Percentiles rank a stretch among this genome's conserved stretches.
phyloP scores from a whole-genome alignment of 30 jellyfish, hydroid and myxozoan species.

The Clytia hemisphaerica region DNA sequence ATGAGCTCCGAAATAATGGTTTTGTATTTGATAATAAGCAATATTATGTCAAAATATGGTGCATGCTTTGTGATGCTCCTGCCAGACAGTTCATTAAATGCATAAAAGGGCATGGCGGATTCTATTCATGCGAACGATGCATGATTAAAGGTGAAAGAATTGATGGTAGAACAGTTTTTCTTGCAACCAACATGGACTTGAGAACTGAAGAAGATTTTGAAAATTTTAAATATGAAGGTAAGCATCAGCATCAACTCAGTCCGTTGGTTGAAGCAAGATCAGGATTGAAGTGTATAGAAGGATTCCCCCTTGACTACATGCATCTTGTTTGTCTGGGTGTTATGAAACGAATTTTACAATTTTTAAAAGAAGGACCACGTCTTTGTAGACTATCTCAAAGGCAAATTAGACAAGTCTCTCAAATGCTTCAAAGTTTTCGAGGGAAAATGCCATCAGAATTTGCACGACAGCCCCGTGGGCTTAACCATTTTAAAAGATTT shows the following conservation, averaged over 20 bases:
- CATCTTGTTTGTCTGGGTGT: conserved; percentile 51
- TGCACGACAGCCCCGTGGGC: conserved; percentile 53
- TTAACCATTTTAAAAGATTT: conserved; percentile 34
- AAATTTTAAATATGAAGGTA: no score
- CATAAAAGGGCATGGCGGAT: conserved; percentile 28
- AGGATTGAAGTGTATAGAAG: conserved; percentile 15
- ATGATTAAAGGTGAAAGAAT: conserved; percentile 28
- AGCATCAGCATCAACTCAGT: conserved; percentile 5
- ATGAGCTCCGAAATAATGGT: no score
- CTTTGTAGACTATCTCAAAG: conserved; percentile 19
- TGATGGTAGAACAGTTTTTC: conserved; percentile 9
- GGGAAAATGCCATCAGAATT: conserved; percentile 40
- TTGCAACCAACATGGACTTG: no score
- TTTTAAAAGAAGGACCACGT: conserved; percentile 23
- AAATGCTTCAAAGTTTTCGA: not conserved
- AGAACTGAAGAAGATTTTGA: no score
- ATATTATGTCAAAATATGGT: no score
- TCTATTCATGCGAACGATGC: conserved; percentile 53
- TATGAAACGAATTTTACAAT: conserved; percentile 5
- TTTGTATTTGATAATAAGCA: no score
- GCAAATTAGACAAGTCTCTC: conserved; percentile 27
- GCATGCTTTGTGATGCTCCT: conserved; percentile 42
- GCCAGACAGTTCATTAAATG: conserved; percentile 42
- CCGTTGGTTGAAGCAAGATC: conserved; percentile 22
- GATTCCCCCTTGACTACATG: conserved; percentile 23